Conservation (phyloP, 2,797 vertebrate species). For the Macropodus opercularis region DNA sequence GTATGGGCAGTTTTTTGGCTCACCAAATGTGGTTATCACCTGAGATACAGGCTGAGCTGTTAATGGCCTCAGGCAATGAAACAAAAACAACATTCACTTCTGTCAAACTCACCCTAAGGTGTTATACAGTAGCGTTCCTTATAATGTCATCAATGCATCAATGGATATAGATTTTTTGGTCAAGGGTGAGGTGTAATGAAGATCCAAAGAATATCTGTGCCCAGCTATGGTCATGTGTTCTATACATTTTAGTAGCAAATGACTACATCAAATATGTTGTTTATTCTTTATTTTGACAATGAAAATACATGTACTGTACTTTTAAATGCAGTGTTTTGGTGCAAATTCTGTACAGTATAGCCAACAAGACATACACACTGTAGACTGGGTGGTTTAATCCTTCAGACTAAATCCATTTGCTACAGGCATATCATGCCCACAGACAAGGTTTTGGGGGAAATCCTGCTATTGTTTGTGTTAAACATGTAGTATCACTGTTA, state of each 20-base stretch:
- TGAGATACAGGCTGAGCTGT: constrained; percentile 1
- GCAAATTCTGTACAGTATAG: constrained; percentile 3
- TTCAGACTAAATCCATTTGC: constrained; percentile 44
- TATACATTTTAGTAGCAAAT: too few species aligned
- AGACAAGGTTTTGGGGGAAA: constrained; percentile 23
- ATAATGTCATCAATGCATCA: constrained; percentile 6
- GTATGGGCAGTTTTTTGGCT: not conserved
- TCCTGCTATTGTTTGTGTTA: constrained; percentile 37
- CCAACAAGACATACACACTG: constrained; percentile 1
- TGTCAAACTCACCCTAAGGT: constrained; percentile 7
- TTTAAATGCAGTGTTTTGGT: not conserved
- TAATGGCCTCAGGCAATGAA: constrained; percentile 5
- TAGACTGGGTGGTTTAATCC: constrained; percentile 30
- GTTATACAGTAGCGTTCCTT: not conserved
- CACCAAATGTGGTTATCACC: constrained; percentile 19
- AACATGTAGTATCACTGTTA: constrained; percentile 21
- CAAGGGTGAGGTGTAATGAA: too few species aligned
- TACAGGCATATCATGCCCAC: constrained; percentile 28
- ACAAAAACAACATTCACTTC: constrained; percentile 22
- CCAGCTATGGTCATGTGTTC: too few species aligned
- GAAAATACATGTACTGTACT: not conserved
- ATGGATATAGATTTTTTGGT: too few species aligned
- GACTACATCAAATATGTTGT: too few species aligned
- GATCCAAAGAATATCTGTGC: too few species aligned
- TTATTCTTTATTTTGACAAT: too few species aligned